These are phyloP conservation scores for Beaufortia kweichowensis DNA, from an alignment of 2,113 vertebrate species.

Conservation along the genomic window DNA sequence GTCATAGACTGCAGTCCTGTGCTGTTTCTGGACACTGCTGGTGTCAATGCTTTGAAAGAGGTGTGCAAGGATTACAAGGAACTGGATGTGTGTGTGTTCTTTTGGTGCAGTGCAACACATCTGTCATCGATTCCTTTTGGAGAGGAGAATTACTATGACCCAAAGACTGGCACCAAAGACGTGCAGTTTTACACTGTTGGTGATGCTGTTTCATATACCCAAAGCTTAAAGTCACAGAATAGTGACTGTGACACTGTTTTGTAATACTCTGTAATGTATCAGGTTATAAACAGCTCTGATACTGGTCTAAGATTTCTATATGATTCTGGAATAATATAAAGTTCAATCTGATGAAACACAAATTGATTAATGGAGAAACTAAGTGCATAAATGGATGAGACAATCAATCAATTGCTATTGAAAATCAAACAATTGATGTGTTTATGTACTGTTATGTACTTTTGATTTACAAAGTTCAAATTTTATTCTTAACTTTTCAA, in stretches of 20 bases:
- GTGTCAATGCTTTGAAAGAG: constrained; percentile 83
- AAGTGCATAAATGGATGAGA: neutral
- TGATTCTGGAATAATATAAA: too few relatives aligned
- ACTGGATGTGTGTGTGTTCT: constrained; percentile 77
- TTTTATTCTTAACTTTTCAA: neutral
- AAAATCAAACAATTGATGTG: neutral
- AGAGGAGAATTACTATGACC: constrained; percentile 76
- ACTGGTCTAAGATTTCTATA: neutral
- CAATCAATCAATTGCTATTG: neutral
- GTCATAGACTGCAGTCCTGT: constrained; percentile 88
- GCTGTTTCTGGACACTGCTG: constrained; percentile 89
- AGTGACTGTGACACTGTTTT: constrained; percentile 53
- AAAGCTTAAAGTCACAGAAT: constrained; percentile 63
- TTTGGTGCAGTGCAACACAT: constrained; percentile 84
- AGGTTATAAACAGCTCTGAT: neutral
- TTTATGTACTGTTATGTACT: neutral
- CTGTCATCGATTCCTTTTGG: constrained; percentile 81
- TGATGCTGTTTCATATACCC: constrained; percentile 80
- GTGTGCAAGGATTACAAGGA: constrained; percentile 83
- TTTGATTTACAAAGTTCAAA: neutral
- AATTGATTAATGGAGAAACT: too few relatives aligned
- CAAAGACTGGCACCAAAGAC: constrained; percentile 61
- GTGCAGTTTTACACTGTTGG: constrained; percentile 83
- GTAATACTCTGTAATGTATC: constrained; percentile 47
- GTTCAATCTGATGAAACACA: neutral